Evolutionary conservation across 2,888 invertebrate genomes (phyloP).

Genomic region (Campopleginae sp.): DNA sequence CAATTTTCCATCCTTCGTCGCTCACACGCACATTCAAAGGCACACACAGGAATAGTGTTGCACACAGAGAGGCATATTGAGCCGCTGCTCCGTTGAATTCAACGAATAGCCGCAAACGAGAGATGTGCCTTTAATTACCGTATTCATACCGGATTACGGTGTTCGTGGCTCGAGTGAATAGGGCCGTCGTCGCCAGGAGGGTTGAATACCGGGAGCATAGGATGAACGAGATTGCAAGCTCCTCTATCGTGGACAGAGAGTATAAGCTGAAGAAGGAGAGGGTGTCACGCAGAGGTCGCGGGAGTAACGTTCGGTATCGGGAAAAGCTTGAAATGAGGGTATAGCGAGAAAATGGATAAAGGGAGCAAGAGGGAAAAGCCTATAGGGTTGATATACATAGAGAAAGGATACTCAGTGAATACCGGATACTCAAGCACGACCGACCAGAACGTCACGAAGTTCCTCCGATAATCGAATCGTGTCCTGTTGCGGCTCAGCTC

Average conservation of each 20-base stretch:
- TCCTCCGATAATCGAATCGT: slow-evolving; percentile 78
- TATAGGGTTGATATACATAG: slow-evolving; percentile 4
- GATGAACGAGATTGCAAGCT: slow-evolving; percentile 34
- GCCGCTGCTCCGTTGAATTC: slow-evolving; percentile 62
- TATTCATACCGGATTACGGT: slow-evolving; percentile 78
- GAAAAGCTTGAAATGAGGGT: slow-evolving; percentile 52
- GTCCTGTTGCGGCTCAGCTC: slow-evolving; percentile 56
- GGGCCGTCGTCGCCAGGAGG: slow-evolving; percentile 57
- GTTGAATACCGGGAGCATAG: slow-evolving; percentile 14
- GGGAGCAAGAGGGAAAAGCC: slow-evolving; percentile 36
- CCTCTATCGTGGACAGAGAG: slow-evolving; percentile 31
- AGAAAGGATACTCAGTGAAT: slow-evolving; percentile 48
- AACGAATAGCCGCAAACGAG: slow-evolving; percentile 70
- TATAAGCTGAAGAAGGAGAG: slow-evolving; percentile 46
- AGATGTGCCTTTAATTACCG: slow-evolving; percentile 76
- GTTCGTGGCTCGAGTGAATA: slow-evolving; percentile 71
- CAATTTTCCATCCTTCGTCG: slow-evolving; percentile 33
- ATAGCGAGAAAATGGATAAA: slow-evolving; percentile 25
- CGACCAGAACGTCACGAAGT: slow-evolving; percentile 73
- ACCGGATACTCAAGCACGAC: slow-evolving; percentile 62
- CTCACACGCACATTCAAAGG: slow-evolving; percentile 1
- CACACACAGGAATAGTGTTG: background rate
- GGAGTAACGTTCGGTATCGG: slow-evolving; percentile 60
- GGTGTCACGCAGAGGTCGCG: slow-evolving; percentile 59
- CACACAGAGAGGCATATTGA: slow-evolving; percentile 47